Percentiles rank a stretch among this genome's conserved stretches.
These are phyloP conservation scores for Anoplophora glabripennis DNA, from an alignment of 1,140 invertebrate genomes.

Conservation along the genomic window DNA sequence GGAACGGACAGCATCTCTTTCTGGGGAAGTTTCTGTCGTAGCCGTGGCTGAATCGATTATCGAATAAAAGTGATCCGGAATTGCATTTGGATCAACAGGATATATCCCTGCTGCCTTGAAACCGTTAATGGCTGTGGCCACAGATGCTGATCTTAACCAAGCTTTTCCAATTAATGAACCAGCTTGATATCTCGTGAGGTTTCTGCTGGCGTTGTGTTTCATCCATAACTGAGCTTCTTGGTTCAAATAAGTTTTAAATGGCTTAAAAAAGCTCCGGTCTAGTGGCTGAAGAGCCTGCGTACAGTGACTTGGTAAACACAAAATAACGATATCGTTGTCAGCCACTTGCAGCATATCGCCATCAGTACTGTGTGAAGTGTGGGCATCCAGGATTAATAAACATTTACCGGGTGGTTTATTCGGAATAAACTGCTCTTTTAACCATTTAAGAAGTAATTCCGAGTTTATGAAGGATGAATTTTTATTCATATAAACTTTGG, in stretches of 20 bases:
- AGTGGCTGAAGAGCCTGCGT: constrained; percentile 43
- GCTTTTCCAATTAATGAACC: constrained; percentile 11
- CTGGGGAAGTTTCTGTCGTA: no score
- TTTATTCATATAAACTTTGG: constrained; percentile 42
- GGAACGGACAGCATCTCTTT: no score
- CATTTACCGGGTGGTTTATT: constrained; percentile 27
- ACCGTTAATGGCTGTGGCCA: neutral
- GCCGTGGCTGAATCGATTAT: no score
- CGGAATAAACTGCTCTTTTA: no score
- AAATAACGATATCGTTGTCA: constrained; percentile 37
- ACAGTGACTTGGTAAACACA: constrained; percentile 42
- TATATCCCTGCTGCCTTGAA: constrained; percentile 14
- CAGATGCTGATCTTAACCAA: neutral
- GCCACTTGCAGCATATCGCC: constrained; percentile 36
- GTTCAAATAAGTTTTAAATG: constrained; percentile 39
- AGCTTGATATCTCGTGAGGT: neutral
- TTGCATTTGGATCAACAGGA: constrained; percentile 10
- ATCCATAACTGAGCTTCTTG: constrained; percentile 3
- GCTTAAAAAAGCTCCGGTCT: constrained; percentile 35
- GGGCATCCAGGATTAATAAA: constrained; percentile 31
- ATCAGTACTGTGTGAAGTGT: constrained; percentile 24
- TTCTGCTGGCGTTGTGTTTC: neutral
- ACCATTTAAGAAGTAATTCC: neutral
- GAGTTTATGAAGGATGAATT: constrained; percentile 16
- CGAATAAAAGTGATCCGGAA: constrained; percentile 6